Evolutionary conservation across 2,888 invertebrate species (phyloP).

Genomic region (Amphipyra tragopoginis): DNA sequence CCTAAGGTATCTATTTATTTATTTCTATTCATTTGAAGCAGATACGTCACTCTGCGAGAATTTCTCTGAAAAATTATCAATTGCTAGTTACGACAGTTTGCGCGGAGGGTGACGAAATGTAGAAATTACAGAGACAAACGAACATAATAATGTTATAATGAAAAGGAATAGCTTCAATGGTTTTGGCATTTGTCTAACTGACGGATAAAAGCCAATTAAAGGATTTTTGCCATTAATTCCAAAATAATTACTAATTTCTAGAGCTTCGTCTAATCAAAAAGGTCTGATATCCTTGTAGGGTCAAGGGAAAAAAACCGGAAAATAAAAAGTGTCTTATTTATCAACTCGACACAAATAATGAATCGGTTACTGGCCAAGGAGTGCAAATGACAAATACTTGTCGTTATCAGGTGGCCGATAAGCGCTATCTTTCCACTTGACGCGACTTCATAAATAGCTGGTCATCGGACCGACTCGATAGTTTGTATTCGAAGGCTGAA

Average conservation of each 20-base stretch:
- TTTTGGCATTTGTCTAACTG: too few relatives aligned
- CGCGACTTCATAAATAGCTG: conserved; percentile 76
- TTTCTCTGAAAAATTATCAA: too few relatives aligned
- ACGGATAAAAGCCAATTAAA: too few relatives aligned
- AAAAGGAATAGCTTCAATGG: too few relatives aligned
- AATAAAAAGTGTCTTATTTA: conserved; percentile 49
- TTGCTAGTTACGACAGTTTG: too few relatives aligned
- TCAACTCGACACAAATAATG: conserved; percentile 62
- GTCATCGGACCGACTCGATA: conserved; percentile 67
- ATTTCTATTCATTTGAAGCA: too few relatives aligned
- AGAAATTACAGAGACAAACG: too few relatives aligned
- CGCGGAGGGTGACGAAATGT: too few relatives aligned
- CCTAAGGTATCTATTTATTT: too few relatives aligned
- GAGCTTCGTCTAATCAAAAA: not conserved
- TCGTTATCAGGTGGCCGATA: conserved; percentile 84
- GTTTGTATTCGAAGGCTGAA: conserved; percentile 63
- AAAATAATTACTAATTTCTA: not conserved
- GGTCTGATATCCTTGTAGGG: conserved; percentile 39
- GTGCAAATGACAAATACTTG: conserved; percentile 80
- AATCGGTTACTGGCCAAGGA: conserved; percentile 66
- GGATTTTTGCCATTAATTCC: conserved; percentile 1
- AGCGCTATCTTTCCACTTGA: conserved; percentile 74
- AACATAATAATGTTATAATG: too few relatives aligned
- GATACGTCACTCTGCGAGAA: too few relatives aligned
- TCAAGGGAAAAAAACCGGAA: conserved; percentile 58